Evolutionary conservation across 2,888 invertebrate genomes (phyloP), one percentile per base, ranked within the genome.

Genomic region (Labia minor): DNA sequence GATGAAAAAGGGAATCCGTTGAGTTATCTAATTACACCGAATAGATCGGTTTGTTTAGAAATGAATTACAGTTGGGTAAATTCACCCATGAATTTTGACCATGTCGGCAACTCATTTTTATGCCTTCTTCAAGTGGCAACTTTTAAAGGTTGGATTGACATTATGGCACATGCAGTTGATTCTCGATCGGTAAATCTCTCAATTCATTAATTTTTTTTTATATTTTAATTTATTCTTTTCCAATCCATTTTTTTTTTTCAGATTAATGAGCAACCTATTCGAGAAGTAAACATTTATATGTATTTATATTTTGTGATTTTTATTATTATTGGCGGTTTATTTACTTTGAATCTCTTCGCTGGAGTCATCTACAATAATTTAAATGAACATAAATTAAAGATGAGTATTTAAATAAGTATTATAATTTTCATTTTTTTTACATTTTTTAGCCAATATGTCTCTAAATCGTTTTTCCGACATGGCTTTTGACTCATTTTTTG

Each of bases 291-390:
- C 73, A 75, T 79, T 67, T 76, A 77, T 70, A 79, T 80, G 78
- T 82, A 83, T 73, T 73, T 81, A 20, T 82, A 82, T 75, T 83
- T 83, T 73, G 82, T 83, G 20, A 76, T 82, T 68, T 83, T 83
- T 77, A 82, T 83, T 71, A 81, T 83, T 68, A 82, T 82, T 72
- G 83, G 83, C 3, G 80, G 82, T 6, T 83, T 83, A 75, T 83
- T 83, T 76, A 83, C 83, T 8, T 77, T 83, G 37, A 83, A 83
- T 73, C 78, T 83, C 64, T 83, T 83, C 75, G 82, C 83, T 74
- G 83, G 83, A 76, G 83, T 83, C 70, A 83, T 83, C 75, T 83
- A 83, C 70, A 83, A 83, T 72, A 83, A 83, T 73, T 83, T 83
- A 75, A 83, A 83, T 73, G 80, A 81, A 72, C 83, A 83, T 74